A percentile compares a stretch with the other conserved stretches of the same genome.
phyloP scores from a whole-genome alignment of 2,888 invertebrate species.

The Patella depressa region DNA sequence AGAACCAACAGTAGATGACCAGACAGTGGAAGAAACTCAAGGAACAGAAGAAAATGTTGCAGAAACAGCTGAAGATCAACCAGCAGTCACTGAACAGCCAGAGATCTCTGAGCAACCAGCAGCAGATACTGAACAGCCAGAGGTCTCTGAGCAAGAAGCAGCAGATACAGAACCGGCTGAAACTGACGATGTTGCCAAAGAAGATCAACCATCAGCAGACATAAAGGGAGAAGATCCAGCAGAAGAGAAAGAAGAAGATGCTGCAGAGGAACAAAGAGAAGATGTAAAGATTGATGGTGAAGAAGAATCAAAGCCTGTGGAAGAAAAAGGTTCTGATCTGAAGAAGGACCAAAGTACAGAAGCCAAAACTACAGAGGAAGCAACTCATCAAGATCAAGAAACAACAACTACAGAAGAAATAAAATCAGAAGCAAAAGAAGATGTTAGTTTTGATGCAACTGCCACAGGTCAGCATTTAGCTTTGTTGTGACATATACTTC shows the following conservation, averaged over 20 bases:
- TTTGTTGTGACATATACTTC: too few relatives aligned
- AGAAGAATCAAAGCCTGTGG: conserved; percentile 24
- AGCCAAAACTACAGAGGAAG: conserved; percentile 25
- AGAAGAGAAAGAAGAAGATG: conserved; percentile 18
- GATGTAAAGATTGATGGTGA: conserved; percentile 15
- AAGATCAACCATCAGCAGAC: neutral
- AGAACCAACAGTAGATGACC: conserved; percentile 12
- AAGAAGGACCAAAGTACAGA: conserved; percentile 24
- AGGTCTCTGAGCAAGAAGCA: neutral
- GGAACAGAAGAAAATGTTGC: conserved; percentile 10
- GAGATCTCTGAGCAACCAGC: neutral
- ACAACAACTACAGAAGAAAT: conserved; percentile 14
- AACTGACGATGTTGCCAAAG: conserved; percentile 14
- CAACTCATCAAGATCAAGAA: conserved; percentile 21
- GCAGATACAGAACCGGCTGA: neutral
- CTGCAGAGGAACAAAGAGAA: conserved; percentile 28
- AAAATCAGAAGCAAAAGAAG: conserved; percentile 32
- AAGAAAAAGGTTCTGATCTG: conserved; percentile 19
- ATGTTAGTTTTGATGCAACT: conserved; percentile 27
- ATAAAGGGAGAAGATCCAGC: conserved; percentile 12
- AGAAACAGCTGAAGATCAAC: conserved; percentile 13
- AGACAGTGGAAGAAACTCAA: neutral
- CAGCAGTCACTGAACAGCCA: neutral
- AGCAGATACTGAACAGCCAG: neutral
- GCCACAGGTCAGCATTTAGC: conserved; percentile 16